Conservation (phyloP, 2,797 vertebrate genomes). For the Poeciliopsis gracilis region DNA sequence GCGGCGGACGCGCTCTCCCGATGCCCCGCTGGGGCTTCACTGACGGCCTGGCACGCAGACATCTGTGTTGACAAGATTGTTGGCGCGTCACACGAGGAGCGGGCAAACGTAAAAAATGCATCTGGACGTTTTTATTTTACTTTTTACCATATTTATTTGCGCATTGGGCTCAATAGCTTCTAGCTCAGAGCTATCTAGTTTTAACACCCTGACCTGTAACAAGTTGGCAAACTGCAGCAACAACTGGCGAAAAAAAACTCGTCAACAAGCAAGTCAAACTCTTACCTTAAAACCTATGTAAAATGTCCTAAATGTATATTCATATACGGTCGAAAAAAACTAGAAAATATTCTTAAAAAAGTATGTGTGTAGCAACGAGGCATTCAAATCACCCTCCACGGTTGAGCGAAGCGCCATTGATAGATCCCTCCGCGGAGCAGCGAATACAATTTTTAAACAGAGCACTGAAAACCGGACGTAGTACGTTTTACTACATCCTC, state of each 20-base stretch:
- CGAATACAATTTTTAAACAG: not conserved
- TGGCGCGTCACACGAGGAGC: not conserved
- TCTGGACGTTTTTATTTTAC: not conserved
- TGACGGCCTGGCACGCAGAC: constrained; percentile 30
- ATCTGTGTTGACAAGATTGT: constrained; percentile 52
- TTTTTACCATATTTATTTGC: not conserved
- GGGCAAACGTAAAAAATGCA: not conserved
- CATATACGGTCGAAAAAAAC: not conserved
- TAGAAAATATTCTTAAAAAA: not conserved
- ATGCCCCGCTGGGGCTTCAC: constrained; percentile 13
- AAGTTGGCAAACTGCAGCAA: constrained; percentile 6
- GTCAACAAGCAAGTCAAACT: not conserved
- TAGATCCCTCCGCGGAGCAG: constrained; percentile 47
- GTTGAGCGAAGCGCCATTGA: not conserved
- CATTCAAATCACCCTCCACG: constrained; percentile 70
- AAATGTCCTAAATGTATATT: constrained; percentile 12
- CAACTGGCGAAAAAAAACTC: not conserved
- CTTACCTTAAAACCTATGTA: constrained; percentile 56
- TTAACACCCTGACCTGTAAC: not conserved
- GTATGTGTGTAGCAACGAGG: not conserved
- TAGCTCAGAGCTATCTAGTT: not conserved
- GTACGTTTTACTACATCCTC: accelerated
- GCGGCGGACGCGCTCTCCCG: constrained; percentile 21
- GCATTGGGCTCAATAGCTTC: not conserved
- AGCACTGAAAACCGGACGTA: not conserved